A percentile compares a stretch with the other conserved stretches of the same genome.
phyloP scores from a whole-genome alignment of 2,888 invertebrate species.

The Thymelicus lineola region DNA sequence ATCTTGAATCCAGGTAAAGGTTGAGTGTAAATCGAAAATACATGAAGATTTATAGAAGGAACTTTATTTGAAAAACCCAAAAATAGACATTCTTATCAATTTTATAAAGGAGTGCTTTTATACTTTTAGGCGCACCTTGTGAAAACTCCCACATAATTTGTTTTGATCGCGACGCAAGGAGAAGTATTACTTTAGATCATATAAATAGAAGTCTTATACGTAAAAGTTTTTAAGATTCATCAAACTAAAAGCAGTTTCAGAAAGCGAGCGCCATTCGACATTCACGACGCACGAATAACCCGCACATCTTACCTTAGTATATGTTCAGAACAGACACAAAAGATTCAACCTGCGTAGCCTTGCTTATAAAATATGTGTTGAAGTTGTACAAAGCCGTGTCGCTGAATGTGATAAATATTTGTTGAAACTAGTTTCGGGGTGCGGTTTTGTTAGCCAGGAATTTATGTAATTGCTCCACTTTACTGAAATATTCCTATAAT shows the following conservation, averaged over 20 bases:
- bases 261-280: conserved; percentile 9
- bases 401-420: conserved; percentile 18
- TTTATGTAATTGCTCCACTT: conserved; percentile 10
- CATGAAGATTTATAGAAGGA: too few relatives aligned
- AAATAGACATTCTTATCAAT: too few relatives aligned
- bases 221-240: conserved; percentile 17
- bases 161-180: background rate
- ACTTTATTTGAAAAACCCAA: too few relatives aligned
- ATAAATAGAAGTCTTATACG: background rate
- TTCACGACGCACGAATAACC: background rate
- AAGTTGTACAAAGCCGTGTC: conserved; percentile 11
- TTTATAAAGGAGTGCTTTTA: too few relatives aligned
- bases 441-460: conserved; percentile 19
- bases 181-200: background rate
- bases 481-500: conserved; percentile 6
- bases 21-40: too few relatives aligned
- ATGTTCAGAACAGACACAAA: background rate
- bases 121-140: background rate
- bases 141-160: background rate
- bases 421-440: conserved; percentile 15
- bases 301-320: background rate
- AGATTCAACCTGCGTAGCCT: background rate
- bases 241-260: conserved; percentile 21
- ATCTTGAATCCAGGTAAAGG: too few relatives aligned
- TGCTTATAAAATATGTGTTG: conserved; percentile 22